Conservation (phyloP, 2,797 vertebrate genomes). For the Mallotus villosus region DNA sequence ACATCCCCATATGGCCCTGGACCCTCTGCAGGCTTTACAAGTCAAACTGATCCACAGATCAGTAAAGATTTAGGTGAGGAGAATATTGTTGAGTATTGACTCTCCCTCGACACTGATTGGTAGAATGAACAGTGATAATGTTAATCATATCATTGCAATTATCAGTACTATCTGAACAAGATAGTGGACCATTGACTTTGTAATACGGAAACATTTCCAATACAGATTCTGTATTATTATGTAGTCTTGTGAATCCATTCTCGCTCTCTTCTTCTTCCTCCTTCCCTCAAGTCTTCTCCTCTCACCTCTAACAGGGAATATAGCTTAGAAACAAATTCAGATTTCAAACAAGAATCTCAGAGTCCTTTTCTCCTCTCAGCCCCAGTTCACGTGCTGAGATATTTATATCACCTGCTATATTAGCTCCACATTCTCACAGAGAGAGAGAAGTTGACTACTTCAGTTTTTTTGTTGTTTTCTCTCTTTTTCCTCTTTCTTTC, state of each 20-base stretch:
- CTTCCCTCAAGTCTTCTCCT: too few species aligned
- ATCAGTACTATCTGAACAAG: not conserved
- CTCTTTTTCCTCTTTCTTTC: constrained; percentile 12
- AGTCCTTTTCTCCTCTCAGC: not conserved
- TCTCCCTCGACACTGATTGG: not conserved
- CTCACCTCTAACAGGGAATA: too few species aligned
- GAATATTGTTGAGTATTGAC: not conserved
- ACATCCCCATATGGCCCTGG: too few species aligned
- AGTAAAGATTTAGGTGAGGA: not conserved
- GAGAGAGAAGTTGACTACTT: not conserved
- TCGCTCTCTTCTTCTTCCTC: not conserved
- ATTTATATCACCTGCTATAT: not conserved
- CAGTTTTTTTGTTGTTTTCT: not conserved
- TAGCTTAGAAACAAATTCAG: not conserved
- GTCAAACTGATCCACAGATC: not conserved
- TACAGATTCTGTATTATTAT: not conserved
- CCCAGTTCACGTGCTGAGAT: not conserved
- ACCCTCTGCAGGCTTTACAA: too few species aligned
- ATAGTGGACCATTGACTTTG: not conserved
- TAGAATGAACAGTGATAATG: not conserved
- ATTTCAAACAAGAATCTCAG: not conserved
- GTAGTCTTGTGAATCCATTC: not conserved
- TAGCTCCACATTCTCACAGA: not conserved
- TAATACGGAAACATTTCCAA: not conserved
- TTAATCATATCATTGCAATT: not conserved